Percentiles rank a stretch among this genome's conserved stretches.
Evolutionary conservation across 2,797 vertebrate species (phyloP).

Genomic region (Notolabrus celidotus): DNA sequence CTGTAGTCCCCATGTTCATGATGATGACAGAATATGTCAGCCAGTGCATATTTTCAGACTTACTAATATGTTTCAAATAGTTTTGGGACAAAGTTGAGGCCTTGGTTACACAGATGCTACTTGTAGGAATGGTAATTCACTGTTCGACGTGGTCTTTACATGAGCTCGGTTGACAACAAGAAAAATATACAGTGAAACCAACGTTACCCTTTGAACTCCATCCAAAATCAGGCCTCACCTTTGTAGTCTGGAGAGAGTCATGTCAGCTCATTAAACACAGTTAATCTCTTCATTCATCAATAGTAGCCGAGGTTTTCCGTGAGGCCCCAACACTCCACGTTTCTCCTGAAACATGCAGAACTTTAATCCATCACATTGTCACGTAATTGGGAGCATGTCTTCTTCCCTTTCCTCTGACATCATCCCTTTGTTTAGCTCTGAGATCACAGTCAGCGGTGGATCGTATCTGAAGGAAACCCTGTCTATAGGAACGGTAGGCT

Average conservation of each 20-base stretch:
- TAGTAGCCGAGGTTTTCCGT: constrained; percentile 33
- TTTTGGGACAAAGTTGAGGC: neutral
- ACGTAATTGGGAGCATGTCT: constrained; percentile 57
- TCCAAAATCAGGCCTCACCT: neutral
- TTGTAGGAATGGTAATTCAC: neutral
- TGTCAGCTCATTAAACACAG: constrained; percentile 42
- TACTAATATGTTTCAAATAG: neutral
- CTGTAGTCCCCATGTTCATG: neutral
- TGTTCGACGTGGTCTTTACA: neutral
- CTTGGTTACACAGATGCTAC: neutral
- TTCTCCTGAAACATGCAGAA: constrained; percentile 7
- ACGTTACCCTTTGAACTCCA: neutral
- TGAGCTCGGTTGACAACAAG: constrained; percentile 6
- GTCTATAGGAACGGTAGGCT: constrained; percentile 52
- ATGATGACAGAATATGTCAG: neutral
- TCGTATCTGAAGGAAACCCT: constrained; percentile 56
- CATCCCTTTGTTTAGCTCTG: constrained; percentile 63
- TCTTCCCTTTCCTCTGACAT: constrained; percentile 52
- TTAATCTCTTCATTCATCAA: constrained; percentile 39
- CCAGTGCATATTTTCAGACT: neutral
- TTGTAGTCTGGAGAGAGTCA: constrained; percentile 12
- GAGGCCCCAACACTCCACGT: neutral
- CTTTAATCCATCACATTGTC: constrained; percentile 40
- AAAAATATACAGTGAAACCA: neutral
- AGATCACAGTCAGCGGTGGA: constrained; percentile 51